These are phyloP conservation scores for Rotaria socialis DNA, from an alignment of 2,888 invertebrate genomes.

Conservation along the genomic window DNA sequence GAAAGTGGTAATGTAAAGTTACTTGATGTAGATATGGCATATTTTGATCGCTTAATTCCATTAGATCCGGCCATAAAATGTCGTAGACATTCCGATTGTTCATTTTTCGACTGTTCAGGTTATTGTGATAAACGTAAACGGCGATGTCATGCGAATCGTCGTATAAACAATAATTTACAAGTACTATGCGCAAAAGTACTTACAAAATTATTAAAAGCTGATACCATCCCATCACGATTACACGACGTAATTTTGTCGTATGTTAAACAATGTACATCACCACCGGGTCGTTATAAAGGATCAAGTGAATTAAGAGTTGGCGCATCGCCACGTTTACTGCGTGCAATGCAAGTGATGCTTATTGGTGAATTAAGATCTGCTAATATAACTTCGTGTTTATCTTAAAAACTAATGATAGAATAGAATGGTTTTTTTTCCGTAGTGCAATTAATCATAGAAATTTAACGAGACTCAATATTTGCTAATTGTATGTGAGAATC, in stretches of 20 bases:
- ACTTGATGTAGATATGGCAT: slow-evolving; percentile 17
- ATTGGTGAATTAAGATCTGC: not conserved
- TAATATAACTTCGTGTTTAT: not conserved
- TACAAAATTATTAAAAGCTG: not conserved
- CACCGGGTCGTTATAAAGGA: slow-evolving; percentile 22
- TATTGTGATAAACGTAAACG: slow-evolving; percentile 19
- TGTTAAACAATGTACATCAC: slow-evolving; percentile 25
- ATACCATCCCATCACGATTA: not conserved
- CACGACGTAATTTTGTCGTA: not conserved
- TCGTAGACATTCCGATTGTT: not conserved
- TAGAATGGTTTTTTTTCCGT: not conserved
- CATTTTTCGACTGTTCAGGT: slow-evolving; percentile 25
- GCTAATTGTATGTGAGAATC: not conserved
- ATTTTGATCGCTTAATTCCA: slow-evolving; percentile 25
- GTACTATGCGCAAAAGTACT: not conserved
- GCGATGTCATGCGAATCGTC: not conserved
- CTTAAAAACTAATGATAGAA: not conserved
- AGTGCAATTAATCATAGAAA: not conserved
- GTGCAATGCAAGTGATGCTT: slow-evolving; percentile 18
- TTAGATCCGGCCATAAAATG: not conserved
- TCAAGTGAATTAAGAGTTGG: not conserved
- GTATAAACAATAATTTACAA: slow-evolving; percentile 32
- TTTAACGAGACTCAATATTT: not conserved
- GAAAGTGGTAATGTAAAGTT: not conserved
- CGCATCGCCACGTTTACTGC: not conserved